Evolutionary conservation across 2,113 vertebrate species (phyloP).

Genomic region (Cochlearius cochlearius): DNA sequence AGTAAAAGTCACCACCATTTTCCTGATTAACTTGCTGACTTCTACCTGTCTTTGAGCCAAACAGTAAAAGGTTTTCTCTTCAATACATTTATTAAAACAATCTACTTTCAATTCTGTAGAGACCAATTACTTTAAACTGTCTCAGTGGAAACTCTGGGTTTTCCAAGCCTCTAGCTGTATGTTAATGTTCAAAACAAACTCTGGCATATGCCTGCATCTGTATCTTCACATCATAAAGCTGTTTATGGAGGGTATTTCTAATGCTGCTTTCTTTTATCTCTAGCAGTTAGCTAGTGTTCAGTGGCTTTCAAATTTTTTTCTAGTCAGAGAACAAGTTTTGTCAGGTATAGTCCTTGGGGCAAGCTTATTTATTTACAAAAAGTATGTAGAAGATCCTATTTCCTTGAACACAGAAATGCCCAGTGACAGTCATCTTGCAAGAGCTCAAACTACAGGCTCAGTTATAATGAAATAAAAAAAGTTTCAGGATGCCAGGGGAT

Average conservation of each 20-base stretch:
- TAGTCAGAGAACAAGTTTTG: neutral
- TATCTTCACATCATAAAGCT: neutral
- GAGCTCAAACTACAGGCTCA: neutral
- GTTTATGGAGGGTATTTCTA: neutral
- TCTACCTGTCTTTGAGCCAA: neutral
- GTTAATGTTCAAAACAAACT: neutral
- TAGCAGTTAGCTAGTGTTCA: neutral
- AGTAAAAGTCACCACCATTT: neutral
- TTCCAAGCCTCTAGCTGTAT: neutral
- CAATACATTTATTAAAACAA: neutral
- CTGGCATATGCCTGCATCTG: neutral
- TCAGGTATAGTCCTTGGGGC: neutral
- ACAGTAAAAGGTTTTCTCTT: neutral
- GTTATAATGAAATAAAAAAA: neutral
- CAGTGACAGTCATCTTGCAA: neutral
- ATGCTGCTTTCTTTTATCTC: neutral
- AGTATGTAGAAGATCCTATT: neutral
- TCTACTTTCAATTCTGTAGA: neutral
- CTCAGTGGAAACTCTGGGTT: neutral
- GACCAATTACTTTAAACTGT: neutral
- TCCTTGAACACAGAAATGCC: neutral
- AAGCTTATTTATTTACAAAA: neutral
- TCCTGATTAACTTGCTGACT: neutral
- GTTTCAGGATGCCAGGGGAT: neutral
- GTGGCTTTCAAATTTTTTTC: neutral